phyloP scores from a whole-genome alignment of 2,888 invertebrate genomes.

The Podotricha telesiphe region DNA sequence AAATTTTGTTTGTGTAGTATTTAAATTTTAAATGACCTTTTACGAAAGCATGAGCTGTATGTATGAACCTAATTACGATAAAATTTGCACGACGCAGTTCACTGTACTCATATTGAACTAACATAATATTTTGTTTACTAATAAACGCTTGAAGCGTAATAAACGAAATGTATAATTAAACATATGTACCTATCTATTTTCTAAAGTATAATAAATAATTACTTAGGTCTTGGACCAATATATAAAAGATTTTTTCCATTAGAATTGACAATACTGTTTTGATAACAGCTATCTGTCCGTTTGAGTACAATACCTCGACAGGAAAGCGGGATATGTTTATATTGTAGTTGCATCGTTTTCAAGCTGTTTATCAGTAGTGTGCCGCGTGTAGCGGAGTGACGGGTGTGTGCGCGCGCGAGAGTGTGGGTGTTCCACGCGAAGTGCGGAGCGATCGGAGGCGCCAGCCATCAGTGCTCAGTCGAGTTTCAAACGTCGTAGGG shows the following conservation, averaged over 20 bases:
- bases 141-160: neutral
- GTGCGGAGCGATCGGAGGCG: conserved; percentile 63
- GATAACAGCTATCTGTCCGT: conserved; percentile 35
- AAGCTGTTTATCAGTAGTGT: conserved; percentile 76
- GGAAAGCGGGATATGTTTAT: conserved; percentile 53
- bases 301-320: conserved; percentile 37
- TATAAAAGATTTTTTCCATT: conserved; percentile 1
- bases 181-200: too few relatives aligned
- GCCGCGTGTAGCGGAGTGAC: conserved; percentile 51
- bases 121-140: conserved; percentile 12
- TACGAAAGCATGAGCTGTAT: too few relatives aligned
- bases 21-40: too few relatives aligned
- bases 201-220: too few relatives aligned
- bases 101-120: neutral
- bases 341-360: conserved; percentile 76
- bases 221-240: too few relatives aligned
- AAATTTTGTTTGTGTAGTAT: too few relatives aligned
- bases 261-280: conserved; percentile 30
- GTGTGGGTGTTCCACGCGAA: conserved; percentile 73
- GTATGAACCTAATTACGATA: too few relatives aligned
- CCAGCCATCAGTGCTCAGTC: conserved; percentile 58
- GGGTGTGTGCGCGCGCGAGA: conserved; percentile 45
- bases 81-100: neutral
- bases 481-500: conserved; percentile 73
- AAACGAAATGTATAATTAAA: too few relatives aligned